phyloP scores from a whole-genome alignment of 1,140 invertebrate genomes.

The Rhysida immarginata region DNA sequence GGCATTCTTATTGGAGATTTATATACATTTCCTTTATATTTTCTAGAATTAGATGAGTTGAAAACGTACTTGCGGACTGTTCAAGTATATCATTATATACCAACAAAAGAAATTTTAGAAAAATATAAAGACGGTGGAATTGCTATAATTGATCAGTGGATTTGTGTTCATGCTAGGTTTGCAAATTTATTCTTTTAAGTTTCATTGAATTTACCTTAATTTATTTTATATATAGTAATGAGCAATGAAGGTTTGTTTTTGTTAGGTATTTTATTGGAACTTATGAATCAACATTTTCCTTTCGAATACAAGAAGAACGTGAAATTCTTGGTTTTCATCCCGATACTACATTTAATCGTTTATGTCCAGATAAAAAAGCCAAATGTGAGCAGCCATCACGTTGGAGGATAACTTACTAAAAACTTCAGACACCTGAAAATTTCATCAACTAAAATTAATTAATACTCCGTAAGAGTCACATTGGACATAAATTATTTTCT shows the following conservation, averaged over 20 bases:
- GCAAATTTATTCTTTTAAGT: conserved; percentile 4
- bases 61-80: conserved; percentile 29
- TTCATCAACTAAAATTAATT: no score
- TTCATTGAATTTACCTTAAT: neutral
- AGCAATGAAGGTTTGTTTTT: no score
- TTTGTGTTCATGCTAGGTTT: conserved; percentile 67
- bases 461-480: no score
- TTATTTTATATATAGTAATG: neutral
- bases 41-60: conserved; percentile 37
- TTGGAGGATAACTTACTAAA: conserved; percentile 25
- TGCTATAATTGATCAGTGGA: conserved; percentile 91
- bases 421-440: neutral
- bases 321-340: conserved; percentile 77
- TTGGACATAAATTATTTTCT: no score
- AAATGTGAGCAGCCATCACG: conserved; percentile 35
- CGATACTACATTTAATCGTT: conserved; percentile 70
- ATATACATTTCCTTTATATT: no score
- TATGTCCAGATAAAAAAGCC: conserved; percentile 45
- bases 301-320: conserved; percentile 89
- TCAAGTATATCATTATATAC: conserved; percentile 37
- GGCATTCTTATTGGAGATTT: conserved; percentile 11
- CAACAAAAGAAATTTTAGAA: conserved; percentile 28
- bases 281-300: conserved; percentile 87
- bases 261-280: conserved; percentile 73
- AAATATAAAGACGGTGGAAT: conserved; percentile 64